Percentiles rank a stretch among this genome's conserved stretches.
phyloP scores from a whole-genome alignment of 2,888 invertebrate genomes.

The Xanthia icteritia region DNA sequence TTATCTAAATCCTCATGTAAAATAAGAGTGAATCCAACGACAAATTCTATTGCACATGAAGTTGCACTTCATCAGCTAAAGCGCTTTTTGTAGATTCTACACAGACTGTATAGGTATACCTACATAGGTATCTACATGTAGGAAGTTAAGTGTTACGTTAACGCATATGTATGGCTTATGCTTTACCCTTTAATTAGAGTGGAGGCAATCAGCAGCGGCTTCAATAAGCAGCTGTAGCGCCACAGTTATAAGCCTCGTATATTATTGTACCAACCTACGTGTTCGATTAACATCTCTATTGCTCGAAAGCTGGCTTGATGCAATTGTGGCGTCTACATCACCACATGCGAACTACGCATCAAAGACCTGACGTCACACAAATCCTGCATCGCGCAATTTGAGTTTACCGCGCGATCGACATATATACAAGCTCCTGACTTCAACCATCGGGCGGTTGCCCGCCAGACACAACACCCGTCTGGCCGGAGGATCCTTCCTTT shows the following conservation, averaged over 20 bases:
- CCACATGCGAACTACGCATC: too few relatives aligned
- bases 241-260: neutral
- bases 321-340: neutral
- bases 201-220: conserved; percentile 31
- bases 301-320: neutral
- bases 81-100: neutral
- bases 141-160: conserved; percentile 2
- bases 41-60: neutral
- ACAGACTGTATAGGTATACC: neutral
- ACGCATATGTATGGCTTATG: conserved; percentile 40
- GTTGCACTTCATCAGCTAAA: neutral
- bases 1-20: neutral
- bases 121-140: neutral
- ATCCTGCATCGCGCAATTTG: too few relatives aligned
- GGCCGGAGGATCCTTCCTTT: too few relatives aligned
- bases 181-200: conserved; percentile 43
- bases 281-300: neutral
- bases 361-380: too few relatives aligned
- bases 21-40: neutral
- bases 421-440: too few relatives aligned
- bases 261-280: neutral
- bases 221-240: conserved; percentile 17
- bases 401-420: too few relatives aligned
- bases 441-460: too few relatives aligned
- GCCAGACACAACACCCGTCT: too few relatives aligned